A percentile compares a stretch with the other conserved stretches of the same genome.
Conservation (phyloP, 2,888 invertebrate genomes). For the Trissolcus brochymenae region DNA sequence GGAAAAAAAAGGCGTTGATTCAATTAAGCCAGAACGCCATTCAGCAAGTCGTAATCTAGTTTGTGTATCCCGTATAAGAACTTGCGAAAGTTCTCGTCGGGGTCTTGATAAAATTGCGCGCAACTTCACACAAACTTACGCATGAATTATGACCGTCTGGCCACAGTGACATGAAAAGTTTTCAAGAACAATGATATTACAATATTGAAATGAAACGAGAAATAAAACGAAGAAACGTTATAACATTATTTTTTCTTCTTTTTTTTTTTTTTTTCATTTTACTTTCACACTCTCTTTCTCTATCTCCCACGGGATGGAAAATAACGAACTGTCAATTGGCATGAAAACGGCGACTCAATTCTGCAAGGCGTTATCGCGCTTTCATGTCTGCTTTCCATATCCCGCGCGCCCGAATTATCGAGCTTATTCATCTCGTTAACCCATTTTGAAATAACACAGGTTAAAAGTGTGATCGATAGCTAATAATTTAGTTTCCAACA, state of each 20-base stretch:
- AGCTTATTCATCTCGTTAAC: conserved; percentile 48
- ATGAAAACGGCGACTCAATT: conserved; percentile 17
- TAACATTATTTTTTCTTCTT: no score
- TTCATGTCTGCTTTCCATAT: conserved; percentile 25
- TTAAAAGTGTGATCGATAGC: conserved; percentile 47
- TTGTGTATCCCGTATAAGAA: conserved; percentile 20
- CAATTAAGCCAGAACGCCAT: conserved; percentile 21
- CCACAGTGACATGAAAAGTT: neutral
- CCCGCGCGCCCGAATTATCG: conserved; percentile 35
- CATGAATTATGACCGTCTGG: conserved; percentile 20
- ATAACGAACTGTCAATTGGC: conserved; percentile 16
- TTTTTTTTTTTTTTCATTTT: neutral
- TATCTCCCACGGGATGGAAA: neutral
- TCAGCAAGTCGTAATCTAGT: conserved; percentile 26
- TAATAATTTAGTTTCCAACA: conserved; percentile 26
- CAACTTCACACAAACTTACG: conserved; percentile 18
- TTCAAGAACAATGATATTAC: neutral
- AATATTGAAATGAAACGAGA: neutral
- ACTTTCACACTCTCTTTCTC: neutral
- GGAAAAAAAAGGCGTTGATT: conserved; percentile 1
- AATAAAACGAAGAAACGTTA: neutral
- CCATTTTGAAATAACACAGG: conserved; percentile 45
- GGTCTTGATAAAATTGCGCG: conserved; percentile 19
- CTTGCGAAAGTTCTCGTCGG: conserved; percentile 12
- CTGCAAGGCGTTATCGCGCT: conserved; percentile 25